A percentile compares a stretch with the other conserved stretches of the same genome.
These are phyloP conservation scores for Drosophila erecta DNA, from an alignment of 1,140 invertebrate species.

Conservation along the genomic window DNA sequence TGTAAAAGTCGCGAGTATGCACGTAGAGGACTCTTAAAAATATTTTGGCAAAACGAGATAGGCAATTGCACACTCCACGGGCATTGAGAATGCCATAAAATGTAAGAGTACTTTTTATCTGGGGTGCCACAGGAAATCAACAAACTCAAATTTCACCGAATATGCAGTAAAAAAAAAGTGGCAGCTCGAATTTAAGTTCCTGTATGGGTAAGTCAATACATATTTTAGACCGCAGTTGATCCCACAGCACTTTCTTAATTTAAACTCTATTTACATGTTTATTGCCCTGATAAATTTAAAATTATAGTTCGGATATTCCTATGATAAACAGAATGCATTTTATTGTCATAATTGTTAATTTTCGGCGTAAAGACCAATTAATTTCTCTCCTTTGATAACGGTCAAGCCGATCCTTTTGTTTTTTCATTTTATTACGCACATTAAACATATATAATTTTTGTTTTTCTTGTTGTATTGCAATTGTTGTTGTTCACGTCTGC, in stretches of 20 bases:
- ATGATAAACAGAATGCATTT: slow-evolving; percentile 34
- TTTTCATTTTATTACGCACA: slow-evolving; percentile 27
- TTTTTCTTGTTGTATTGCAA: slow-evolving; percentile 17
- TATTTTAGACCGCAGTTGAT: too few relatives aligned
- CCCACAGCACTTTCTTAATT: background rate
- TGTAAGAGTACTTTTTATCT: slow-evolving; percentile 1
- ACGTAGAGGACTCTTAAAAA: background rate
- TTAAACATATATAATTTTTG: slow-evolving; percentile 33
- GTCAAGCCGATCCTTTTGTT: slow-evolving; percentile 3
- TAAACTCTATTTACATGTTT: background rate
- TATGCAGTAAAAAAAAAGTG: too few relatives aligned
- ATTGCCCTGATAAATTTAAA: slow-evolving; percentile 8
- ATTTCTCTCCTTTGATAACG: slow-evolving; percentile 30
- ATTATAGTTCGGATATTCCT: slow-evolving; percentile 5
- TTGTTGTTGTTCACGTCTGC: slow-evolving; percentile 63
- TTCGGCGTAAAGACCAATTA: slow-evolving; percentile 66
- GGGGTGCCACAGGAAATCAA: slow-evolving; percentile 1
- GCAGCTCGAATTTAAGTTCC: too few relatives aligned
- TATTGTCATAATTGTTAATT: slow-evolving; percentile 74
- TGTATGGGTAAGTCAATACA: too few relatives aligned
- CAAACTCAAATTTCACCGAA: background rate
- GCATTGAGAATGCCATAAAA: background rate
- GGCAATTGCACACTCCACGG: slow-evolving; percentile 1
- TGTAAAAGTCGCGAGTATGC: slow-evolving; percentile 1
- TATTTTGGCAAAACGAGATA: background rate